Evolutionary conservation across 2,113 vertebrate species (phyloP).

Genomic region (Lepus europaeus): DNA sequence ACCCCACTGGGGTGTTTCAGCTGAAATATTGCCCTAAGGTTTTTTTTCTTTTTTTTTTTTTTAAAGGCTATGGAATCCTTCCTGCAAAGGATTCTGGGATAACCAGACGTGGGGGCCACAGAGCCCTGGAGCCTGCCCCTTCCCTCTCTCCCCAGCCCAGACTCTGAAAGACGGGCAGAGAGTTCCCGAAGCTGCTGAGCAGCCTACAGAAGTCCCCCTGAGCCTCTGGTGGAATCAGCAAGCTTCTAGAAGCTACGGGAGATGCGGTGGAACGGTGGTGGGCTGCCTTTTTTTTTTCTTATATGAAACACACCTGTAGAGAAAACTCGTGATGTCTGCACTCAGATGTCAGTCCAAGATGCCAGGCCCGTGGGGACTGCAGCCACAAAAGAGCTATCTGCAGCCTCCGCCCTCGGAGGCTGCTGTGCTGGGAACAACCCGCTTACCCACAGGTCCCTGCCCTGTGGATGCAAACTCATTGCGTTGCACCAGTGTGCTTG

Average conservation of each 20-base stretch:
- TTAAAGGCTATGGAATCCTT: neutral
- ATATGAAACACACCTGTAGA: neutral
- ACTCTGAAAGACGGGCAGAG: neutral
- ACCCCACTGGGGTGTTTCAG: neutral
- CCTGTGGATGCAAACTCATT: slow-evolving; percentile 68
- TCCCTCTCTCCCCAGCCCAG: neutral
- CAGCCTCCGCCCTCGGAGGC: slow-evolving; percentile 31
- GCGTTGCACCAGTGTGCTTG: slow-evolving; percentile 64
- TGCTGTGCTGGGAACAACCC: slow-evolving; percentile 10
- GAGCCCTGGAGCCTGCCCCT: neutral
- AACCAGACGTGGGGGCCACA: neutral
- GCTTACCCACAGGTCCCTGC: slow-evolving; percentile 40
- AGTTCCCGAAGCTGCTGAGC: neutral
- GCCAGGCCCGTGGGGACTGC: neutral
- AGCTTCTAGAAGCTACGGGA: neutral
- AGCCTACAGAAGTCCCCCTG: neutral
- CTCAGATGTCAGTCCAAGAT: slow-evolving; percentile 38
- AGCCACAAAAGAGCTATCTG: neutral
- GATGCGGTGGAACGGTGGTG: neutral
- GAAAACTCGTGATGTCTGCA: neutral
- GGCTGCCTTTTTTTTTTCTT: neutral
- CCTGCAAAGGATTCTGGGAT: neutral
- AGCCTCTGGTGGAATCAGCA: neutral
- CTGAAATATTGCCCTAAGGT: neutral
- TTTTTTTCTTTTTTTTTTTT: neutral